These are phyloP conservation scores for Drosophila nikananu DNA, from an alignment of 1,140 invertebrate genomes.

Conservation along the genomic window DNA sequence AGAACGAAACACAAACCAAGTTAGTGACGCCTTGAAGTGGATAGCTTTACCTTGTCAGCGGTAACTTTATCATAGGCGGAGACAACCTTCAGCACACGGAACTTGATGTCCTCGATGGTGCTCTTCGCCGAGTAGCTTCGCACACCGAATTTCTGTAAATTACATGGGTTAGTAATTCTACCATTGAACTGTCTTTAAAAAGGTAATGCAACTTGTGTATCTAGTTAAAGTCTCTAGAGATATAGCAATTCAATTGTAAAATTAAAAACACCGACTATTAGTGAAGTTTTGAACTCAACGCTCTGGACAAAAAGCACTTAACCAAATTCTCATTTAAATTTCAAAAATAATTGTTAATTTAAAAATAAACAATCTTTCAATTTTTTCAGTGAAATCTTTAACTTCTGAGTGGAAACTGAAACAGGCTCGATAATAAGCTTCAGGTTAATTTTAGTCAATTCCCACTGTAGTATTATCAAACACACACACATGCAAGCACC, in stretches of 20 bases:
- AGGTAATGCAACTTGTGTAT: not conserved
- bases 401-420: too few species aligned
- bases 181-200: not conserved
- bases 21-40: conserved; percentile 59
- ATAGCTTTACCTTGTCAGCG: conserved; percentile 91
- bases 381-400: not conserved
- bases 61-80: conserved; percentile 92
- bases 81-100: conserved; percentile 92
- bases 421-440: not conserved
- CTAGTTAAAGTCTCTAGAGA: too few species aligned
- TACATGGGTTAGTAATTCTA: conserved; percentile 6
- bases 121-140: conserved; percentile 75
- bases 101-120: conserved; percentile 88
- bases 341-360: too few species aligned
- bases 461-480: conserved; percentile 30
- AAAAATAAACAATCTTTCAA: too few species aligned
- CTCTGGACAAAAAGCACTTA: too few species aligned
- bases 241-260: too few species aligned
- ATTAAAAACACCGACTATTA: too few species aligned
- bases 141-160: conserved; percentile 53
- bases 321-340: too few species aligned
- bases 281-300: too few species aligned
- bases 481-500: conserved; percentile 26
- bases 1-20: conserved; percentile 70
- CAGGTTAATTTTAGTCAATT: not conserved